Evolutionary conservation across 2,888 invertebrate genomes (phyloP).

Genomic region (Noctua pronuba): DNA sequence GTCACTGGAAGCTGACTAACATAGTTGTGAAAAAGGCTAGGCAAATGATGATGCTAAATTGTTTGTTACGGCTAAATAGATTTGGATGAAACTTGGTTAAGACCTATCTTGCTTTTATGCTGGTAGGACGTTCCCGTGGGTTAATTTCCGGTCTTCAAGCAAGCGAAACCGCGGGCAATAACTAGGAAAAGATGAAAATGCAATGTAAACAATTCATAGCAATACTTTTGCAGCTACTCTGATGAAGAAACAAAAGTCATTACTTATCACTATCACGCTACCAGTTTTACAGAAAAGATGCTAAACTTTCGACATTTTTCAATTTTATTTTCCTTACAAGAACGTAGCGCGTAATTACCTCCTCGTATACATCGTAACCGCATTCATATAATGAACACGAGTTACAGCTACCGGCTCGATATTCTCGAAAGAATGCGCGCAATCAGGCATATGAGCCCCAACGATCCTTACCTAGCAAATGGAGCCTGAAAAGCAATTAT

Average conservation of each 20-base stretch:
- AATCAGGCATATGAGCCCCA: constrained; percentile 22
- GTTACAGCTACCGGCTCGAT: neutral
- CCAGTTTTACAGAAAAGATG: neutral
- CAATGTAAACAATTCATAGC: neutral
- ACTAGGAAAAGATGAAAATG: neutral
- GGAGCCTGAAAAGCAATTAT: constrained; percentile 49
- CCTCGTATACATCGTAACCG: neutral
- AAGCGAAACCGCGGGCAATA: neutral
- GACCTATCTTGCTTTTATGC: neutral
- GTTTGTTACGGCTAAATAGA: neutral
- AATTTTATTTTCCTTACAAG: neutral
- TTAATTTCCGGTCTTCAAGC: neutral
- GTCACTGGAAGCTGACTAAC: neutral
- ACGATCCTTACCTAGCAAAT: constrained; percentile 39
- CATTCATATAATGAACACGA: constrained; percentile 2
- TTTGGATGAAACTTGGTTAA: neutral
- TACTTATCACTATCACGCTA: neutral
- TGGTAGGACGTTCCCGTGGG: neutral
- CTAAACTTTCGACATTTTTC: neutral
- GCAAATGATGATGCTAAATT: neutral
- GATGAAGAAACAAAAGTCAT: neutral
- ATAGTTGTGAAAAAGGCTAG: neutral
- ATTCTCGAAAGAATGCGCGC: constrained; percentile 19
- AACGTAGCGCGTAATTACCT: neutral
- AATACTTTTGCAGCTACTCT: neutral